Percentiles rank a stretch among this genome's conserved stretches.
phyloP scores from a whole-genome alignment of 1,140 invertebrate genomes.

The Ladona fulva region DNA sequence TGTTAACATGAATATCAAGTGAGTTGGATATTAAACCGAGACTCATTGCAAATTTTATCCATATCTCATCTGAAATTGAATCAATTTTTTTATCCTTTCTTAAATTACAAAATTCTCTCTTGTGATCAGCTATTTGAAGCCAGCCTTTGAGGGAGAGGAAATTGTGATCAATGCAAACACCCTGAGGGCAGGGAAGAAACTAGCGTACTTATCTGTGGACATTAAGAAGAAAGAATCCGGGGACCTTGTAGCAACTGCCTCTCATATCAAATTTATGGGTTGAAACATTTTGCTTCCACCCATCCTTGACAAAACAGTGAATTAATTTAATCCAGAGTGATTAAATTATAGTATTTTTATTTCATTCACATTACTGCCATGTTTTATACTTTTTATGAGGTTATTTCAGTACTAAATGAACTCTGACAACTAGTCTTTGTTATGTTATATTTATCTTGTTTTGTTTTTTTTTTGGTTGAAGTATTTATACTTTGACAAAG shows the following conservation, averaged over 20 bases:
- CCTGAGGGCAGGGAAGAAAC: constrained; percentile 60
- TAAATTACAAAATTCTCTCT: constrained; percentile 22
- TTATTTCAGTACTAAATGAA: too few species aligned
- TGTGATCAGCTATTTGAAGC: constrained; percentile 56
- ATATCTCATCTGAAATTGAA: too few species aligned
- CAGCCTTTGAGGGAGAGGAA: constrained; percentile 63
- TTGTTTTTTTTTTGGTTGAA: too few species aligned
- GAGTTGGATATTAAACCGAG: constrained; percentile 31
- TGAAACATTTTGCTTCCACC: not conserved
- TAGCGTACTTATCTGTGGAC: constrained; percentile 74
- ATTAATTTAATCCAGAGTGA: too few species aligned
- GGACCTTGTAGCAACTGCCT: constrained; percentile 61
- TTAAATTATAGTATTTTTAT: too few species aligned
- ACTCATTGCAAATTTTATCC: not conserved
- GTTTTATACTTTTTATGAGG: too few species aligned
- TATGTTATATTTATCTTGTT: too few species aligned
- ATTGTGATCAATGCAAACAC: constrained; percentile 72
- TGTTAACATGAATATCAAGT: constrained; percentile 63
- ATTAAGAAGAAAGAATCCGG: constrained; percentile 62
- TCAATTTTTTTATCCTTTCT: not conserved
- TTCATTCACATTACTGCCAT: too few species aligned
- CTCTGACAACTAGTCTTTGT: too few species aligned
- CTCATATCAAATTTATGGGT: constrained; percentile 69
- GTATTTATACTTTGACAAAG: too few species aligned
- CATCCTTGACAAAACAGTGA: too few species aligned